These are phyloP conservation scores for Thereva unica DNA, from an alignment of 2,888 invertebrate species.

Conservation along the genomic window DNA sequence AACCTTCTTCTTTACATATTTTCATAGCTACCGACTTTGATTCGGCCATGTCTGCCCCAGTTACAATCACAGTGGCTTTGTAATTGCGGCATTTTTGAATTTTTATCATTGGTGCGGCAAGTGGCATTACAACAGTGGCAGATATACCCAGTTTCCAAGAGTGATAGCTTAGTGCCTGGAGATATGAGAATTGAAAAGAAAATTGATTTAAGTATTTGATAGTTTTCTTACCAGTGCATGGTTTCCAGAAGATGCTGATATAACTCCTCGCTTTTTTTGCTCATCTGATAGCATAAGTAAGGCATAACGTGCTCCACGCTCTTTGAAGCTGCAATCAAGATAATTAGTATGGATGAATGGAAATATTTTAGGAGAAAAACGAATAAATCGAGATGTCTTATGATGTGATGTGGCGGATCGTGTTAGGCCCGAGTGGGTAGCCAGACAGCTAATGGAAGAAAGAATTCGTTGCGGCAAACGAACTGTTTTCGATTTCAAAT, in stretches of 20 bases:
- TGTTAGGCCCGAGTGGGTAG: too few species aligned
- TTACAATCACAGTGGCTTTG: slow-evolving; percentile 77
- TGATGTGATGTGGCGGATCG: too few species aligned
- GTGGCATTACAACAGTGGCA: slow-evolving; percentile 92
- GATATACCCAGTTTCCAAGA: slow-evolving; percentile 71
- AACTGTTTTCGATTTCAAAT: too few species aligned
- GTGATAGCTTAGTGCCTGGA: slow-evolving; percentile 71
- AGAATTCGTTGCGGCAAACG: too few species aligned
- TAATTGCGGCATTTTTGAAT: slow-evolving; percentile 83
- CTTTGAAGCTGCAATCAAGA: slow-evolving; percentile 75
- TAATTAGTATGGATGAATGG: too few species aligned
- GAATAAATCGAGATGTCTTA: too few species aligned
- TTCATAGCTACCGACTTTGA: slow-evolving; percentile 80
- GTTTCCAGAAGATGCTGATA: slow-evolving; percentile 92
- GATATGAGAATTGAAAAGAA: background rate
- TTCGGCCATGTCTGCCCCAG: slow-evolving; percentile 81
- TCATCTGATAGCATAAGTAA: slow-evolving; percentile 74
- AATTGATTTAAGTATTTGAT: slow-evolving; percentile 1
- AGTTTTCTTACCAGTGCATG: slow-evolving; percentile 71
- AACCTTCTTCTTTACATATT: slow-evolving; percentile 70
- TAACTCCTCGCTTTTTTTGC: slow-evolving; percentile 76
- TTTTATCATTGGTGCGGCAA: slow-evolving; percentile 94
- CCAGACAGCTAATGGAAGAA: too few species aligned
- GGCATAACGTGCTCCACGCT: slow-evolving; percentile 88
- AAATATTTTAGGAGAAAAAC: too few species aligned